A percentile compares a stretch with the other conserved stretches of the same genome.
phyloP scores from a whole-genome alignment of 2,797 vertebrate genomes.

The Siniperca obscura region DNA sequence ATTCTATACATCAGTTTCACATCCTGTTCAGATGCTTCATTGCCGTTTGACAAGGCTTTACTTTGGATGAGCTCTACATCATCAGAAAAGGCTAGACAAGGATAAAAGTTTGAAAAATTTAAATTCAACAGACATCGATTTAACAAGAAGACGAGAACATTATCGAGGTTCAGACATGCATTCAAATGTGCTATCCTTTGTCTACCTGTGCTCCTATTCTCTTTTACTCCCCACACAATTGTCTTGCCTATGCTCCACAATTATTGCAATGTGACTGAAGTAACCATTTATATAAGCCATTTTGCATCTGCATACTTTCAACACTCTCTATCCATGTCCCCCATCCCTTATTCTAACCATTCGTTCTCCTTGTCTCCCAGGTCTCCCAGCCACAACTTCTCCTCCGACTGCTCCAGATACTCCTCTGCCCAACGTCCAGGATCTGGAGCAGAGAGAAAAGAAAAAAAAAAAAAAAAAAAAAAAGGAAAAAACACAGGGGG shows the following conservation, averaged over 20 bases:
- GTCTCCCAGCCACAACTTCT: constrained; percentile 98
- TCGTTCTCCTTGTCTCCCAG: constrained; percentile 89
- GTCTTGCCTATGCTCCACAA: background rate
- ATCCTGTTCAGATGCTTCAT: constrained; percentile 1
- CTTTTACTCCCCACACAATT: constrained; percentile 5
- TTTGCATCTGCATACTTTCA: constrained; percentile 34
- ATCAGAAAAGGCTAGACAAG: constrained; percentile 2
- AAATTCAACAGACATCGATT: constrained; percentile 17
- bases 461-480: background rate
- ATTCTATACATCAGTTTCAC: constrained; percentile 14
- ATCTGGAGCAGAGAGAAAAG: constrained; percentile 80
- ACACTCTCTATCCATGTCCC: background rate
- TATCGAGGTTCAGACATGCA: constrained; percentile 28
- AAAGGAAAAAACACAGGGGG: background rate
- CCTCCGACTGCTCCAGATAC: constrained; percentile 97
- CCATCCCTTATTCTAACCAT: constrained; percentile 86
- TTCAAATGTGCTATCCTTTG: constrained; percentile 5
- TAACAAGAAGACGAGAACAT: constrained; percentile 13
- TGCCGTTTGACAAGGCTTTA: background rate
- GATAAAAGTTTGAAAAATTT: background rate
- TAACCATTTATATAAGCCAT: constrained; percentile 4
- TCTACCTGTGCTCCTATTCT: constrained; percentile 1
- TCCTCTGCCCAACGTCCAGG: constrained; percentile 98
- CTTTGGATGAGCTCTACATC: background rate
- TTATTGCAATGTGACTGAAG: constrained; percentile 10